phyloP scores from a whole-genome alignment of 1,140 invertebrate genomes.

The Zaprionus lachaisei region DNA sequence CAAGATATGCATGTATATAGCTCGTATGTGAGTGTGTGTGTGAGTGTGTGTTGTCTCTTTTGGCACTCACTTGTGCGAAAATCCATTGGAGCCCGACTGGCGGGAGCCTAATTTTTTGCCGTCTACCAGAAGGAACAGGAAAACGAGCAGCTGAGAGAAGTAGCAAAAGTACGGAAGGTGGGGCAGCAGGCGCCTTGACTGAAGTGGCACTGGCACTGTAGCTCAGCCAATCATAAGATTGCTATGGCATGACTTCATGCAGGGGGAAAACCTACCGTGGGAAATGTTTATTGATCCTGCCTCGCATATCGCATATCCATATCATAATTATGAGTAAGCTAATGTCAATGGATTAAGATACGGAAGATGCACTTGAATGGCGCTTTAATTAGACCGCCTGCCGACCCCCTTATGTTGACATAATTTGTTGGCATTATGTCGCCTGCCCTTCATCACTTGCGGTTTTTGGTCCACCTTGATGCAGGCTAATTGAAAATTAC shows the following conservation, averaged over 20 bases:
- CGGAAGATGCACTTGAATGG: conserved; percentile 36
- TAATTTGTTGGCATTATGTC: conserved; percentile 72
- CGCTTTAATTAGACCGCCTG: conserved; percentile 61
- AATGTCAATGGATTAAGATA: conserved; percentile 47
- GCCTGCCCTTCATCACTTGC: not conserved
- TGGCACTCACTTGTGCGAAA: conserved; percentile 81
- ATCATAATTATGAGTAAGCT: conserved; percentile 45
- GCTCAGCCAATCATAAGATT: conserved; percentile 76
- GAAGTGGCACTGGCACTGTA: conserved; percentile 45
- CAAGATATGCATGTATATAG: conserved; percentile 23
- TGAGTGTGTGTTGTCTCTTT: conserved; percentile 66
- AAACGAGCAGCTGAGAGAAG: not conserved
- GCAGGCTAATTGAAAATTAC: conserved; percentile 75
- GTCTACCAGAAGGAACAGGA: conserved; percentile 51
- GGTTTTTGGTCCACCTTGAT: conserved; percentile 59
- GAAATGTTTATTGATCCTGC: conserved; percentile 39
- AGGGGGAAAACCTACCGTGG: conserved; percentile 37
- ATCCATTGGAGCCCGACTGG: conserved; percentile 80
- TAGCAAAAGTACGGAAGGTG: conserved; percentile 2
- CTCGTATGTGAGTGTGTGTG: conserved; percentile 26
- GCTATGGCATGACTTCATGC: conserved; percentile 64
- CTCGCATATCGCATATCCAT: conserved; percentile 1
- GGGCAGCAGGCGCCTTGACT: conserved; percentile 25
- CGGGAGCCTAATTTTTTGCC: conserved; percentile 79
- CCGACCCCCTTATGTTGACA: conserved; percentile 62